Base-by-base conservation (phyloP, 2,797 vertebrate species). In the Yasuhikotakia modesta region DNA sequence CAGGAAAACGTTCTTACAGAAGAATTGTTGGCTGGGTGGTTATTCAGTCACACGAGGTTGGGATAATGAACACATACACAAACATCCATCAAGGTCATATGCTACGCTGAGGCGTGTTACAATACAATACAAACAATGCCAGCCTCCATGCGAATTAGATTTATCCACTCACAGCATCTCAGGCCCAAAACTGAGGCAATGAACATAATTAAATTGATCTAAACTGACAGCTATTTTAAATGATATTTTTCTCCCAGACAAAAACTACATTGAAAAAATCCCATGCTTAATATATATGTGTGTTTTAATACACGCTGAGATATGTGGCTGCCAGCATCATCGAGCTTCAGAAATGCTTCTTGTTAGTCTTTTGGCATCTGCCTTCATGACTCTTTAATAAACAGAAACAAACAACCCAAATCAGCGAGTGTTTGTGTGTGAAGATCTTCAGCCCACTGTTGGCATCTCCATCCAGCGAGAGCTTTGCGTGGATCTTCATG, bases 301-400 rank as follows among this genome's bases (percentile, higher is more conserved):
- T 50, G 35, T 70, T 81, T 73, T 76, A 75, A 75, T 72, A 32
- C 65, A 77, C 48, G 55, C 57, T 13, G 57, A 65, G 65, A 69
- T 22, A 69, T 69, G 57, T 57, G 22, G 30, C 61, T 74, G 79
- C 84, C 76, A 81, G 60, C 73, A 50, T 73, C 46, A 57, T 76
- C 79, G 69, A 74, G 81, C 73, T 75, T 57, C 27, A 84, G 58
- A 73, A 83, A 79, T 43, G 69, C 66, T 72, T 80, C 77, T 79
- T 21, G 67, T 84, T 84, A 87, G 81, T 83, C 69, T 73, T 73
- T 82, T 83, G 84, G 81, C 81, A 81, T 75, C 65, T 39, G 50
- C 66, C 73, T 45, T 52, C 67, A 70, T 83, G 82, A 83, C 76
- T 71, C 79, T 84, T 84, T 82, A 82, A 74, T 83, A 82, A 84